Evolutionary conservation across 2,888 invertebrate genomes (phyloP).

Genomic region (Adineta ricciae): DNA sequence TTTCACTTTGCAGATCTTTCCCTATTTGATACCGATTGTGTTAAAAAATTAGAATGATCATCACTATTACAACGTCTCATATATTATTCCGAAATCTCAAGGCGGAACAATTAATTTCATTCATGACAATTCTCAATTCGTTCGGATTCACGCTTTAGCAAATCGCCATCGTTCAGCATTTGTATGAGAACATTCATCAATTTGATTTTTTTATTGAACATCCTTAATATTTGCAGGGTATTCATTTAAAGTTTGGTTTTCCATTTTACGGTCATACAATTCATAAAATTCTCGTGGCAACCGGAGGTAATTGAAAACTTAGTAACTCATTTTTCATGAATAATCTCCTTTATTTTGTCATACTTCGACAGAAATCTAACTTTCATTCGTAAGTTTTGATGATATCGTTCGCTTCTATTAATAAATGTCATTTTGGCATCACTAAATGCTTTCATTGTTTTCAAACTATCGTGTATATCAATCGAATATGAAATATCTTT

Average conservation of each 20-base stretch:
- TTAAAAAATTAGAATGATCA: background rate
- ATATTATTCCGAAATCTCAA: background rate
- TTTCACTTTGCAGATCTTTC: background rate
- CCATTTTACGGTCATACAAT: conserved; percentile 87
- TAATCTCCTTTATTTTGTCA: background rate
- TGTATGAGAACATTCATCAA: background rate
- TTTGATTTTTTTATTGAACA: no score
- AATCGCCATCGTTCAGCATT: conserved; percentile 13
- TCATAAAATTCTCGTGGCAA: conserved; percentile 81
- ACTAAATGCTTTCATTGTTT: no score
- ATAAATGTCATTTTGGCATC: no score
- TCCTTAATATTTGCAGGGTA: conserved; percentile 39
- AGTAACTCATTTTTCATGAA: background rate
- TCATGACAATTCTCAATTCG: background rate
- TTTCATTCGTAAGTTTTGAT: background rate
- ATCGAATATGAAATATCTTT: background rate
- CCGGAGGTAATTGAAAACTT: conserved; percentile 54
- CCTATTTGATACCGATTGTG: background rate
- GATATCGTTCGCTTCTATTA: background rate
- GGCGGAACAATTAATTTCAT: background rate
- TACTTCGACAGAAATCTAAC: background rate
- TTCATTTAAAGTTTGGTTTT: conserved; percentile 74
- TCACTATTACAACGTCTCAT: conserved; percentile 13
- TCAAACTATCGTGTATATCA: no score
- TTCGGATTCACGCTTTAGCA: background rate